Percentiles rank a stretch among this genome's conserved stretches.
phyloP scores from a whole-genome alignment of 1,140 invertebrate species.

The Lordiphosa stackelbergi region DNA sequence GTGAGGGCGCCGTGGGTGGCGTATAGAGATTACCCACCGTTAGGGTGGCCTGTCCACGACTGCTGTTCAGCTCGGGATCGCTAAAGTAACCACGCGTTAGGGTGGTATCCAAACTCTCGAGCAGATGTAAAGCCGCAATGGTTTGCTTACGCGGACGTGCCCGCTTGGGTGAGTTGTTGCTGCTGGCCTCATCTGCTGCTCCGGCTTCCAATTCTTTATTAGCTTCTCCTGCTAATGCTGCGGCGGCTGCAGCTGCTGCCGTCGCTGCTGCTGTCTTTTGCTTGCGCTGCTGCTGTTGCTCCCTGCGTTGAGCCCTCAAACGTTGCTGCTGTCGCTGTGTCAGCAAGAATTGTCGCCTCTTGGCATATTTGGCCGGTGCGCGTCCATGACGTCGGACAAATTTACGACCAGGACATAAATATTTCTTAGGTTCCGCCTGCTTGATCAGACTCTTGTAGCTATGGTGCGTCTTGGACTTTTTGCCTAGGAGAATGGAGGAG shows the following conservation, averaged over 20 bases:
- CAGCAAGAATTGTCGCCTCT: slow-evolving; percentile 59
- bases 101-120: slow-evolving; percentile 47
- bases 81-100: slow-evolving; percentile 72
- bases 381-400: slow-evolving; percentile 62
- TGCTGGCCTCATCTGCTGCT: slow-evolving; percentile 10
- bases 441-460: slow-evolving; percentile 76
- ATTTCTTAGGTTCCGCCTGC: slow-evolving; percentile 70
- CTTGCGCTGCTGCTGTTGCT: slow-evolving; percentile 17
- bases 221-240: slow-evolving; percentile 4
- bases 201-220: no score
- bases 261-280: slow-evolving; percentile 15
- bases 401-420: slow-evolving; percentile 60
- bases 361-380: slow-evolving; percentile 53
- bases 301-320: slow-evolving; percentile 38
- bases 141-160: slow-evolving; percentile 56
- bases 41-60: slow-evolving; percentile 16
- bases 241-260: background rate
- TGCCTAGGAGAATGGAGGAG: slow-evolving; percentile 38
- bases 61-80: slow-evolving; percentile 67
- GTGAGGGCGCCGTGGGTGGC: slow-evolving; percentile 27
- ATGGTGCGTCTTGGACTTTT: slow-evolving; percentile 63
- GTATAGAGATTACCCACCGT: slow-evolving; percentile 34
- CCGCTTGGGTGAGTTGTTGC: slow-evolving; percentile 55
- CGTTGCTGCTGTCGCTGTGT: slow-evolving; percentile 63
- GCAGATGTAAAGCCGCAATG: slow-evolving; percentile 53